A percentile compares a stretch with the other conserved stretches of the same genome.
Evolutionary conservation across 2,888 invertebrate genomes (phyloP).

Genomic region (Aproaerema taeniolella): DNA sequence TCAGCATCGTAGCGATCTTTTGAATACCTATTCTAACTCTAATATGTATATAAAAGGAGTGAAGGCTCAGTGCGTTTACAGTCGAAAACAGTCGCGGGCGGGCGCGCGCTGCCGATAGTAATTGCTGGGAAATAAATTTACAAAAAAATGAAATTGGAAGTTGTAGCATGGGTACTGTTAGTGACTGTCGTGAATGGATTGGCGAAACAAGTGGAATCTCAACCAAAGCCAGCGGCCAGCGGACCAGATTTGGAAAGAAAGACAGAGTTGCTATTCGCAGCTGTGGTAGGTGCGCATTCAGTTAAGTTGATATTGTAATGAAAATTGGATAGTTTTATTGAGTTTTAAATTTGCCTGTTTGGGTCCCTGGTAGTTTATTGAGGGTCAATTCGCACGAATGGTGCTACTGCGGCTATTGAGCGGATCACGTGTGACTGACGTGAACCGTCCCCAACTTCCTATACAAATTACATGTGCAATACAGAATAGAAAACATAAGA

Average conservation of each 20-base stretch:
- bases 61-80: conserved; percentile 53
- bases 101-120: conserved; percentile 31
- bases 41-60: conserved; percentile 66
- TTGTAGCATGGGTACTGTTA: conserved; percentile 22
- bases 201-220: neutral
- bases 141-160: conserved; percentile 9
- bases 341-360: too few species aligned
- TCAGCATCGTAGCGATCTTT: too few species aligned
- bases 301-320: conserved; percentile 16
- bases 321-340: too few species aligned
- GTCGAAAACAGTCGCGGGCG: conserved; percentile 54
- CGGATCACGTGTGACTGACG: too few species aligned
- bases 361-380: too few species aligned
- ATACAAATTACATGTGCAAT: conserved; percentile 27
- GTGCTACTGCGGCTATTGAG: too few species aligned
- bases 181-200: conserved; percentile 28
- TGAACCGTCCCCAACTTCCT: too few species aligned
- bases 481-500: too few species aligned
- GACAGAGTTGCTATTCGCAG: neutral
- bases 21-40: conserved; percentile 46
- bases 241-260: too few species aligned
- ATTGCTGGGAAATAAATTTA: conserved; percentile 27
- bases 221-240: neutral
- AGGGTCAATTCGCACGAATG: too few species aligned
- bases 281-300: conserved; percentile 26